A percentile compares a stretch with the other conserved stretches of the same genome.
Evolutionary conservation across 2,888 invertebrate genomes (phyloP).

Genomic region (Drosophila nigricruria): DNA sequence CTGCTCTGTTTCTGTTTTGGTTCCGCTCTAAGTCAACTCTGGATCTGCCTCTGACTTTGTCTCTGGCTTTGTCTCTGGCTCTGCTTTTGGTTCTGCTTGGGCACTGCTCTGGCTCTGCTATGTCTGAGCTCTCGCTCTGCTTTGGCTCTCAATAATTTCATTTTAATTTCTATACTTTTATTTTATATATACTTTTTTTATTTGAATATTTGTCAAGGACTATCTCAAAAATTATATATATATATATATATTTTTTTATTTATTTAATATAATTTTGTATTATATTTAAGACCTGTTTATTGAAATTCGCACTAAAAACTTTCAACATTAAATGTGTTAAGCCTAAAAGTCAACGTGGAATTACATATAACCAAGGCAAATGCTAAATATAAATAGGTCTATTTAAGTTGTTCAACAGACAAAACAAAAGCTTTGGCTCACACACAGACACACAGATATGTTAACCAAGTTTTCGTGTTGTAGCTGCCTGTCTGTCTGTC

Average conservation of each 20-base stretch:
- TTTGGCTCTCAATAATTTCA: too few species aligned
- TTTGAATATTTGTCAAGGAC: not conserved
- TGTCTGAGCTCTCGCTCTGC: too few species aligned
- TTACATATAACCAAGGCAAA: not conserved
- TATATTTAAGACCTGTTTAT: too few species aligned
- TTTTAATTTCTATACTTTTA: too few species aligned
- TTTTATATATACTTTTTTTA: not conserved
- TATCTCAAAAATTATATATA: not conserved
- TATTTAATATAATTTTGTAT: not conserved
- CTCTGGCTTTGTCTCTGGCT: too few species aligned
- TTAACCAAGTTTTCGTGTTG: constrained; percentile 29
- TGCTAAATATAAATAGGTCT: not conserved
- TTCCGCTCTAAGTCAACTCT: too few species aligned
- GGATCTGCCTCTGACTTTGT: too few species aligned
- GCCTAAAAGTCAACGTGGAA: not conserved
- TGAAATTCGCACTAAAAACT: too few species aligned
- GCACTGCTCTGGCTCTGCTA: too few species aligned
- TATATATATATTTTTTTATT: not conserved
- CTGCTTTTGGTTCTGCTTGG: too few species aligned
- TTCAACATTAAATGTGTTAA: not conserved
- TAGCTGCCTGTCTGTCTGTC: constrained; percentile 30
- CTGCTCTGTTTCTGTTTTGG: too few species aligned
- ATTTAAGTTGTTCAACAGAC: not conserved
- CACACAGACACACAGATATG: not conserved
- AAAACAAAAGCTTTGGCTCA: not conserved